Percentiles rank a stretch among this genome's conserved stretches.
Evolutionary conservation across 2,888 invertebrate species (phyloP).

Genomic region (Agriopis aurantiaria): DNA sequence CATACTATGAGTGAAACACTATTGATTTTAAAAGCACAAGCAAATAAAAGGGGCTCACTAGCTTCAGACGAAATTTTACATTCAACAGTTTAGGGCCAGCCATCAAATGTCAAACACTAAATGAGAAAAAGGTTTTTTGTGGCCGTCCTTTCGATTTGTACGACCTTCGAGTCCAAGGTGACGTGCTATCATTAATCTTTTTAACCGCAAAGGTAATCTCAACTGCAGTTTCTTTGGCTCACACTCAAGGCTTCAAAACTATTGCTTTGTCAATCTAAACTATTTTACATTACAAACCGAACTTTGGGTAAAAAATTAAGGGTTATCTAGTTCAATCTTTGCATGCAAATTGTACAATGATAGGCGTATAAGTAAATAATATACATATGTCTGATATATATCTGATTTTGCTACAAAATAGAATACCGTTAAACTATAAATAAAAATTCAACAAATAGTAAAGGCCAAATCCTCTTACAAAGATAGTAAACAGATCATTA

Average conservation of each 20-base stretch:
- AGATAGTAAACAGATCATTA: constrained; percentile 17
- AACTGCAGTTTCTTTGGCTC: constrained; percentile 55
- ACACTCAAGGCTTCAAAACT: constrained; percentile 46
- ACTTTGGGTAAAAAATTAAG: no score
- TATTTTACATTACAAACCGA: background rate
- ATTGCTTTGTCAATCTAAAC: constrained; percentile 39
- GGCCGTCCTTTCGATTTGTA: constrained; percentile 50
- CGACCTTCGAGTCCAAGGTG: constrained; percentile 52
- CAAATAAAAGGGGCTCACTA: background rate
- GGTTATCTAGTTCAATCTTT: no score
- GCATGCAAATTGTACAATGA: background rate
- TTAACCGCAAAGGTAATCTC: constrained; percentile 46
- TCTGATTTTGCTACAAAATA: background rate
- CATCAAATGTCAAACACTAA: constrained; percentile 54
- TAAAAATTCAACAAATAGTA: background rate
- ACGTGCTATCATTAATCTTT: constrained; percentile 56
- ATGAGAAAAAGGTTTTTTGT: constrained; percentile 54
- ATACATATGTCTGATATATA: no score
- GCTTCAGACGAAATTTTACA: constrained; percentile 15
- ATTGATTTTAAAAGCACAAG: background rate
- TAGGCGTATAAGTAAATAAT: background rate
- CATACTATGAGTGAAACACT: background rate
- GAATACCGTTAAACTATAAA: background rate
- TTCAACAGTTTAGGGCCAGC: constrained; percentile 41
- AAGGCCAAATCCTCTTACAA: background rate